phyloP scores from a whole-genome alignment of 2,797 vertebrate species.

The Lacerta agilis region DNA sequence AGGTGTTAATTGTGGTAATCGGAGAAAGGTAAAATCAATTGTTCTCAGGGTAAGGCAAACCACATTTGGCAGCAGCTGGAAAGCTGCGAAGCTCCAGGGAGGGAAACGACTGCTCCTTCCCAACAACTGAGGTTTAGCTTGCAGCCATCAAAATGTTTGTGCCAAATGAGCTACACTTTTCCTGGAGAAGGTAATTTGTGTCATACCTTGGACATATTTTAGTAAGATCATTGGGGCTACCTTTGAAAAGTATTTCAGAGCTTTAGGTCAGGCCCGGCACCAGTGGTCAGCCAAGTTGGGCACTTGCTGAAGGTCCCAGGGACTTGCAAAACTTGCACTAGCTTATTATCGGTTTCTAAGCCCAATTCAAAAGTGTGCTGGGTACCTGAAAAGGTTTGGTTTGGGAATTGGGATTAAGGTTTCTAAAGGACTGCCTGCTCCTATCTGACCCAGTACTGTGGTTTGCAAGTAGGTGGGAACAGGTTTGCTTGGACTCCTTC shows the following conservation, averaged over 20 bases:
- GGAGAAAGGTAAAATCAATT: background rate
- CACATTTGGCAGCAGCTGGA: background rate
- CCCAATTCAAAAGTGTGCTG: too few relatives aligned
- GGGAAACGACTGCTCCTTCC: background rate
- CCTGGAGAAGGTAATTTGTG: background rate
- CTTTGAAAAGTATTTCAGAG: background rate
- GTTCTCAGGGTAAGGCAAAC: background rate
- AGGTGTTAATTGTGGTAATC: slow-evolving; percentile 17
- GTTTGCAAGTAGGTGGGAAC: too few relatives aligned
- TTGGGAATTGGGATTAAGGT: too few relatives aligned
- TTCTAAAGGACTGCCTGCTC: too few relatives aligned
- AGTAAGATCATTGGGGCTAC: background rate
- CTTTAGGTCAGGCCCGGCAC: too few relatives aligned
- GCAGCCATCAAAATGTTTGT: background rate
- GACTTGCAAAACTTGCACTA: too few relatives aligned
- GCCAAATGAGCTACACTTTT: background rate
- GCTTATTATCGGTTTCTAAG: too few relatives aligned
- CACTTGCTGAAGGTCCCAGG: too few relatives aligned
- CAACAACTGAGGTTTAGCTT: background rate
- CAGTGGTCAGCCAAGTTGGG: too few relatives aligned
- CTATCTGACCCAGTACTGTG: too few relatives aligned
- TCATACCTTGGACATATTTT: background rate
- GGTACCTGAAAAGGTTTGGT: too few relatives aligned
- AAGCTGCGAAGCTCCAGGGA: background rate
- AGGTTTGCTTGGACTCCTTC: too few relatives aligned